Base-by-base conservation (phyloP, 2,797 vertebrate species). In the Valencia hispanica region DNA sequence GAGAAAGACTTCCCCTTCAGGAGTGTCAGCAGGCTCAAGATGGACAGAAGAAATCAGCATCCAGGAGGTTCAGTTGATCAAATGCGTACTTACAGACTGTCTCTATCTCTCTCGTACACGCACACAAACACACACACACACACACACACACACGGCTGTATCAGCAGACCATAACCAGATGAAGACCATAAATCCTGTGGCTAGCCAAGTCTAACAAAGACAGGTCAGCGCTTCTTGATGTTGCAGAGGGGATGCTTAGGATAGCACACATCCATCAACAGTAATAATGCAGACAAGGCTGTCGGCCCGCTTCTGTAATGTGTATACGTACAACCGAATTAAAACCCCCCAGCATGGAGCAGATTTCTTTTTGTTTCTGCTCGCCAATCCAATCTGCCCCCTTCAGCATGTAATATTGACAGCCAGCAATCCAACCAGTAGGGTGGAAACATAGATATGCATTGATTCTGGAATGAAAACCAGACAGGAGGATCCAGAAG, bases 261-360 rank as follows among this genome's bases (percentile, higher is more conserved):
- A 94, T 93, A 95, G 94, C 87, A 90, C 77, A 83, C 92, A 93
- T 94, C 89, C 84, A 93, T 95, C 93, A 93, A 81, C 65, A 43
- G 90, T 88, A 93, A 94, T 88, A 91, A 93, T 81, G 73, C 77
- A 85, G 79, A 88, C 91, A 86, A 75, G 77, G 51, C 80, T 80
- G 82, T 79, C 82, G 79, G 78, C 17, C 79, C 36, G 83, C 87
- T 66, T 75, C 80, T 87, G 80, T 76, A 77, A 70, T 80, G 68
- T 55, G 70, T 75, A 57, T 53, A 27, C 51, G 50, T 69, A 69
- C 2, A 22, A 30, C 50, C 75, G 63, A 80, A 87, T 84, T 73
- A 77, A 86, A 81, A 73, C 45, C 45, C 0, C 14, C 12, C 65
- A 68, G 72, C 72, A 82, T 14, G 47, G 76, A 78, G 81, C 45